Evolutionary conservation across 2,797 vertebrate species (phyloP).

Genomic region (Scyliorhinus canicula): DNA sequence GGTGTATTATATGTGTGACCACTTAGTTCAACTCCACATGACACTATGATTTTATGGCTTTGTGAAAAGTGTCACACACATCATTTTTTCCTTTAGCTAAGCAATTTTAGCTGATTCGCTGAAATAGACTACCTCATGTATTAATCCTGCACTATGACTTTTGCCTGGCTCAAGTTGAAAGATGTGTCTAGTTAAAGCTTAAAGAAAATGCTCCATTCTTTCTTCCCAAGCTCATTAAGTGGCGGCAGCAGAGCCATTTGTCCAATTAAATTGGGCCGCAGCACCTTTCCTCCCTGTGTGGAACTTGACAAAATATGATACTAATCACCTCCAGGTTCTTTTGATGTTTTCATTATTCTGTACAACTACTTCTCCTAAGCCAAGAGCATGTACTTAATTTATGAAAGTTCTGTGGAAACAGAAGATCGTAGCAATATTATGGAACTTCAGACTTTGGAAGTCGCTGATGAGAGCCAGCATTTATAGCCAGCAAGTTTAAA

Average conservation of each 20-base stretch:
- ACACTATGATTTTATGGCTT: background rate
- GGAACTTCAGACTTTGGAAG: background rate
- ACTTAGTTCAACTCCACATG: background rate
- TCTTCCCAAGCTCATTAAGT: slow-evolving; percentile 5
- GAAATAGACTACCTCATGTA: background rate
- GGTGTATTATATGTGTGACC: background rate
- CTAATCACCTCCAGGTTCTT: background rate
- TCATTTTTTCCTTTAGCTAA: background rate
- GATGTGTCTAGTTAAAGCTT: slow-evolving; percentile 22
- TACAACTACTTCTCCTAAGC: background rate
- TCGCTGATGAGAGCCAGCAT: background rate
- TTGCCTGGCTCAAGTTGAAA: slow-evolving; percentile 18
- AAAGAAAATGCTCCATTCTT: background rate
- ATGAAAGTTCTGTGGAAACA: background rate
- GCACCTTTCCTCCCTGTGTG: background rate
- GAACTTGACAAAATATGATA: slow-evolving; percentile 10
- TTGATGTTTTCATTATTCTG: slow-evolving; percentile 14
- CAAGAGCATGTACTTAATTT: background rate
- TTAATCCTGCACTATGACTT: background rate
- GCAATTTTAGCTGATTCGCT: background rate
- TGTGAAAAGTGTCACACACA: background rate
- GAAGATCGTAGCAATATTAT: background rate
- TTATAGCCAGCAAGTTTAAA: background rate
- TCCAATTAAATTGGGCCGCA: slow-evolving; percentile 23
- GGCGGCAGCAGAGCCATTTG: background rate